A percentile compares a stretch with the other conserved stretches of the same genome.
Evolutionary conservation across 2,888 invertebrate genomes (phyloP).

Genomic region (Disparrhopalites patrizii): DNA sequence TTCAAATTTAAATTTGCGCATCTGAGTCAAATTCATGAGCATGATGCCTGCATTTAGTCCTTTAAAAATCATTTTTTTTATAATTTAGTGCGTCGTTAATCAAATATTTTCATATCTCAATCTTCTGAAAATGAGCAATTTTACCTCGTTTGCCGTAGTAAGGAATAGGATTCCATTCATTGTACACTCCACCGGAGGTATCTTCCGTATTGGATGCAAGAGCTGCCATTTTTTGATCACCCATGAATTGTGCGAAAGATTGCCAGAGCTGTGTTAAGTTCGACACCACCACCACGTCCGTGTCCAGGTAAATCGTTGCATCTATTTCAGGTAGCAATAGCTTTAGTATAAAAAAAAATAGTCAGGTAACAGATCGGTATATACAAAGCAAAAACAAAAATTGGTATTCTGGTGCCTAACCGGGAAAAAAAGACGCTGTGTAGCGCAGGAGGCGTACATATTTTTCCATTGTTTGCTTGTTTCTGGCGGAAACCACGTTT

Average conservation of each 20-base stretch:
- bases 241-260: conserved; percentile 76
- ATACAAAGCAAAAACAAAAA: background rate
- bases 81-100: background rate
- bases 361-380: background rate
- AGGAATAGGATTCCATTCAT: conserved; percentile 90
- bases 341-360: background rate
- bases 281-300: conserved; percentile 82
- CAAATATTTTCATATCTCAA: background rate
- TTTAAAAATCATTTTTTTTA: background rate
- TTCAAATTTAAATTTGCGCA: conserved; percentile 81
- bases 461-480: conserved; percentile 64
- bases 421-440: conserved; percentile 87
- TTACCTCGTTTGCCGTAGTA: conserved; percentile 81
- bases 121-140: no score
- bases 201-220: conserved; percentile 89
- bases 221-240: conserved; percentile 79
- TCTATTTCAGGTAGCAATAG: conserved; percentile 60
- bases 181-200: conserved; percentile 89
- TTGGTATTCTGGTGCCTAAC: no score
- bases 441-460: conserved; percentile 90
- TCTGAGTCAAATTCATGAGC: conserved; percentile 83
- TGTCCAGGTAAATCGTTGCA: conserved; percentile 85
- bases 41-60: conserved; percentile 90
- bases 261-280: conserved; percentile 78
- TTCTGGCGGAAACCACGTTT: conserved; percentile 12